These are phyloP conservation scores for Latrodectus hesperus DNA, from an alignment of 2,888 invertebrate genomes.

Conservation along the genomic window DNA sequence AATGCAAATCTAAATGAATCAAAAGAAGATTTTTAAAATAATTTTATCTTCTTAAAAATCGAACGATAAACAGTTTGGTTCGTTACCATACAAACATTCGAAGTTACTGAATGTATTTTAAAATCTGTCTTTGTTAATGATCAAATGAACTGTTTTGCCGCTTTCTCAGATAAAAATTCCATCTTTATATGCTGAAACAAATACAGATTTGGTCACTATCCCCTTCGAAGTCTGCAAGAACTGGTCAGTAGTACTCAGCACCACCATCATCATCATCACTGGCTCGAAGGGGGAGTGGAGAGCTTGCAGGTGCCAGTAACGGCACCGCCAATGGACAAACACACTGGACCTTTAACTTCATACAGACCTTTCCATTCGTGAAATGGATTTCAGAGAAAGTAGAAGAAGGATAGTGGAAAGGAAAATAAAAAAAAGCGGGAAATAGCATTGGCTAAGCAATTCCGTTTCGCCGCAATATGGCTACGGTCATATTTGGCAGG, in stretches of 20 bases:
- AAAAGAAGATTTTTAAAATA: too few relatives aligned
- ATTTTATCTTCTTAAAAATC: too few relatives aligned
- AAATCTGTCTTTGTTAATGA: too few relatives aligned
- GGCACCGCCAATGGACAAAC: constrained; percentile 53
- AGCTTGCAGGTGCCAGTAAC: constrained; percentile 56
- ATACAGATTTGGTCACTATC: constrained; percentile 40
- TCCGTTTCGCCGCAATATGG: constrained; percentile 63
- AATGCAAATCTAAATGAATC: too few relatives aligned
- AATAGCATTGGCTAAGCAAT: constrained; percentile 55
- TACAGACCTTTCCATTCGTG: constrained; percentile 31
- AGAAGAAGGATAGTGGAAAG: constrained; percentile 17
- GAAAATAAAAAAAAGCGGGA: constrained; percentile 23
- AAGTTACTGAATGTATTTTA: too few relatives aligned
- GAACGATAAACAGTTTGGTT: too few relatives aligned
- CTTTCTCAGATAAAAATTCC: too few relatives aligned
- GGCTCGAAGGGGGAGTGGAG: not conserved
- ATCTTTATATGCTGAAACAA: not conserved
- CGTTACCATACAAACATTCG: too few relatives aligned
- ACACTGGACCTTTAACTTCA: constrained; percentile 46
- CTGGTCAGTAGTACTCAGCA: constrained; percentile 4
- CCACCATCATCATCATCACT: constrained; percentile 40
- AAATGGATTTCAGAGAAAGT: constrained; percentile 51
- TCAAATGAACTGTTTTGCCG: too few relatives aligned
- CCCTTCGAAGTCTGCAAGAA: constrained; percentile 18
- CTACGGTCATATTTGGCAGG: constrained; percentile 46